These are phyloP conservation scores for Drosophila vallismaia DNA, from an alignment of 2,888 invertebrate genomes.

Conservation along the genomic window DNA sequence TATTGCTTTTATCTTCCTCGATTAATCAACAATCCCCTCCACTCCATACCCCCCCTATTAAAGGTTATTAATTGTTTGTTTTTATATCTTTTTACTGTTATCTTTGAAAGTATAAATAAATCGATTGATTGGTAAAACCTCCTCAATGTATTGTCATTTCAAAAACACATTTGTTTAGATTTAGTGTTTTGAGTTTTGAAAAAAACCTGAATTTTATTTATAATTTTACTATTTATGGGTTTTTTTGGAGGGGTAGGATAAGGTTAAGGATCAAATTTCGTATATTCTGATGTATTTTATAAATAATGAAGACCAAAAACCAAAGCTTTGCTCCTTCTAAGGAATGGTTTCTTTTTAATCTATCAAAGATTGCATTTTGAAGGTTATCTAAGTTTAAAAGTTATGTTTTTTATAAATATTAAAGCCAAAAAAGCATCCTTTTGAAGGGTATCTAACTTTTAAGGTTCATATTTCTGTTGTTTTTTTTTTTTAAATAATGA, in stretches of 20 bases:
- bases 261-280: neutral
- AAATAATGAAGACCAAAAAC: neutral
- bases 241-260: too few species aligned
- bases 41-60: too few species aligned
- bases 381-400: too few species aligned
- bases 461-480: too few species aligned
- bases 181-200: conserved; percentile 7
- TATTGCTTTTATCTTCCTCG: neutral
- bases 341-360: neutral
- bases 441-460: too few species aligned
- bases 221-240: too few species aligned
- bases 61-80: conserved; percentile 11
- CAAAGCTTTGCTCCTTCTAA: too few species aligned
- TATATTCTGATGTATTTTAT: conserved; percentile 2
- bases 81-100: conserved; percentile 11
- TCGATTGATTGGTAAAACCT: conserved; percentile 16
- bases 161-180: conserved; percentile 19
- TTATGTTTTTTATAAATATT: too few species aligned
- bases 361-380: too few species aligned
- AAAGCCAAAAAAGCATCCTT: too few species aligned
- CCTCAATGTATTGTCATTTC: conserved; percentile 27
- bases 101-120: conserved; percentile 27
- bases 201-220: conserved; percentile 13
- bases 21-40: neutral
- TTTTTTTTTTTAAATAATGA: too few species aligned